Evolutionary conservation across 2,797 vertebrate species (phyloP).

Genomic region (Notoglanidium macrostoma): DNA sequence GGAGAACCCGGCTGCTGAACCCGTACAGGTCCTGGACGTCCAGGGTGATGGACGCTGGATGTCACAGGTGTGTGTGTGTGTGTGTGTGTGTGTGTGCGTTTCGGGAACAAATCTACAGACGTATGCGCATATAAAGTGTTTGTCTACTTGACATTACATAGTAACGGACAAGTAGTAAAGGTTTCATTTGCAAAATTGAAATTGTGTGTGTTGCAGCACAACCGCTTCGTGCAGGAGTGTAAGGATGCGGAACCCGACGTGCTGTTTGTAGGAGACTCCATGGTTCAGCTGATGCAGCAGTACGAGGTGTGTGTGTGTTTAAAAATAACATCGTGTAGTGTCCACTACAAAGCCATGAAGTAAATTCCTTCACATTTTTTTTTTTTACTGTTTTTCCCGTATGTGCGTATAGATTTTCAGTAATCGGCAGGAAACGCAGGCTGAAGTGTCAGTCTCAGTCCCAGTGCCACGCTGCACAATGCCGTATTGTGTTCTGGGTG

Average conservation of each 20-base stretch:
- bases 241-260: slow-evolving; percentile 97
- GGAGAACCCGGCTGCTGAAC: slow-evolving; percentile 87
- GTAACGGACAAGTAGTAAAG: not conserved
- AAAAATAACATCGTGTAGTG: not conserved
- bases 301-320: slow-evolving; percentile 80
- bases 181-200: not conserved
- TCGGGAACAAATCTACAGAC: not conserved
- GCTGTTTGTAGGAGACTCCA: slow-evolving; percentile 94
- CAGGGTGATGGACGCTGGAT: slow-evolving; percentile 94
- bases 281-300: slow-evolving; percentile 95
- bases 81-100: slow-evolving; percentile 11
- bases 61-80: slow-evolving; percentile 82
- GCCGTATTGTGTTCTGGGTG: not conserved
- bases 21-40: slow-evolving; percentile 82
- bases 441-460: not conserved
- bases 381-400: not conserved
- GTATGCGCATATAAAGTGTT: not conserved
- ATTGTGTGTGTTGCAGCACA: slow-evolving; percentile 77
- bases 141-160: not conserved
- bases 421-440: not conserved
- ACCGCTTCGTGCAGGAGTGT: slow-evolving; percentile 91
- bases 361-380: not conserved
- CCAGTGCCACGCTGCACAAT: not conserved
- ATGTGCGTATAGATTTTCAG: not conserved
- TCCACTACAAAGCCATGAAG: not conserved